Percentiles rank a stretch among this genome's conserved stretches.
These are phyloP conservation scores for Antheraea assamensis DNA, from an alignment of 2,888 invertebrate genomes.

Conservation along the genomic window DNA sequence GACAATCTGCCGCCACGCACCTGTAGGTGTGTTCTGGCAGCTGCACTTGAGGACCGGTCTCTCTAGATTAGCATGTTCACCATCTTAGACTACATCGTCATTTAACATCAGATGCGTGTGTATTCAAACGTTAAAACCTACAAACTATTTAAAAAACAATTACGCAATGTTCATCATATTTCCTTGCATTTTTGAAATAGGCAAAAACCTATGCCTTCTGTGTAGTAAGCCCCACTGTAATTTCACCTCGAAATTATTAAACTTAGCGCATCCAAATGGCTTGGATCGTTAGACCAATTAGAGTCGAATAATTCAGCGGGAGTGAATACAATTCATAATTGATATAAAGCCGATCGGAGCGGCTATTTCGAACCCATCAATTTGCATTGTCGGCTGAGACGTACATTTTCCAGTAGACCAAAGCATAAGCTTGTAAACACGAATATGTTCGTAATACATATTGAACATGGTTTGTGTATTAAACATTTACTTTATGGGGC, in stretches of 20 bases:
- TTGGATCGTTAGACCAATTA: conserved; percentile 36
- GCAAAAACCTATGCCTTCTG: neutral
- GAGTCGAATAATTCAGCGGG: conserved; percentile 41
- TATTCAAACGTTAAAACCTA: too few species aligned
- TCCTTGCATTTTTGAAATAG: neutral
- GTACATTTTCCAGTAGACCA: neutral
- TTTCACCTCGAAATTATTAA: neutral
- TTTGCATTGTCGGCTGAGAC: conserved; percentile 27
- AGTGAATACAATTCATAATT: conserved; percentile 44
- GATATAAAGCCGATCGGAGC: conserved; percentile 31
- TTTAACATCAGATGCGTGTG: too few species aligned
- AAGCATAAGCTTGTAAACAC: neutral
- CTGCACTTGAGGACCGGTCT: too few species aligned
- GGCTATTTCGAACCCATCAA: conserved; percentile 39
- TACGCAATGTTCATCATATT: too few species aligned
- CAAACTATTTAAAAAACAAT: too few species aligned
- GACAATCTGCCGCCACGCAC: too few species aligned
- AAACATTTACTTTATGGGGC: too few species aligned
- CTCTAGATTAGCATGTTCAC: too few species aligned
- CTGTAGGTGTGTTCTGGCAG: too few species aligned
- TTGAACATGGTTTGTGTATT: too few species aligned
- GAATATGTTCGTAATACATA: neutral
- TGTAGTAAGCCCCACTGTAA: neutral
- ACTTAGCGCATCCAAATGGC: conserved; percentile 12
- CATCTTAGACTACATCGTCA: too few species aligned